Evolutionary conservation across 53 echinoderm and acorn worm genomes (phyloP).

Genomic region (Henricia sp.): DNA sequence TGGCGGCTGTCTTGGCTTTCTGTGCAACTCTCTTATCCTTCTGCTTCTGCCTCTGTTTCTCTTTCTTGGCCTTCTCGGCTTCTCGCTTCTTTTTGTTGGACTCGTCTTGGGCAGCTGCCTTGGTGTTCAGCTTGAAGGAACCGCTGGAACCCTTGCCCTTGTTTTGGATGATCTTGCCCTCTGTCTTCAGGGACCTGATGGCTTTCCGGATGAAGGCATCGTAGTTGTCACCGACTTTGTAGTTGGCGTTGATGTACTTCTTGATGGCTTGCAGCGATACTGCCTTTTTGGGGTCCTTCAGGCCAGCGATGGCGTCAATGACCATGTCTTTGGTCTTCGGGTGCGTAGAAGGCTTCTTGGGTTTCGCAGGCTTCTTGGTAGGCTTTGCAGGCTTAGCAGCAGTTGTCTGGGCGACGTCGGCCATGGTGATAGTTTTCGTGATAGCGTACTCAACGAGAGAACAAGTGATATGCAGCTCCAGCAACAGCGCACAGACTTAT

Average conservation of each 20-base stretch:
- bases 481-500: background rate
- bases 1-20: slow-evolving; percentile 48
- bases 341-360: slow-evolving; percentile 21
- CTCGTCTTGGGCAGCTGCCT: slow-evolving; percentile 19
- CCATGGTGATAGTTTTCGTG: slow-evolving; percentile 39
- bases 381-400: too few species aligned
- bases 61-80: slow-evolving; percentile 29
- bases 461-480: background rate
- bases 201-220: background rate
- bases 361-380: slow-evolving; percentile 16
- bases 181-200: slow-evolving; percentile 5
- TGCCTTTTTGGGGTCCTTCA: slow-evolving; percentile 34
- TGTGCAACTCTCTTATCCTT: background rate
- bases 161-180: slow-evolving; percentile 25
- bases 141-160: slow-evolving; percentile 39
- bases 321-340: slow-evolving; percentile 54
- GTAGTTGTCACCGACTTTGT: slow-evolving; percentile 33
- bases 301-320: slow-evolving; percentile 9
- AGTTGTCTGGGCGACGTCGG: background rate
- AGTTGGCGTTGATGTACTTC: slow-evolving; percentile 64
- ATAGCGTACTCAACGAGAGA: too few species aligned
- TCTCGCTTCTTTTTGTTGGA: slow-evolving; percentile 24
- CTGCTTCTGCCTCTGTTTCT: background rate
- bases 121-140: slow-evolving; percentile 54
- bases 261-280: slow-evolving; percentile 63